Percentiles rank a stretch among this genome's conserved stretches.
Evolutionary conservation across 2,888 invertebrate genomes (phyloP).

Genomic region (Neocrepidodera transversa): DNA sequence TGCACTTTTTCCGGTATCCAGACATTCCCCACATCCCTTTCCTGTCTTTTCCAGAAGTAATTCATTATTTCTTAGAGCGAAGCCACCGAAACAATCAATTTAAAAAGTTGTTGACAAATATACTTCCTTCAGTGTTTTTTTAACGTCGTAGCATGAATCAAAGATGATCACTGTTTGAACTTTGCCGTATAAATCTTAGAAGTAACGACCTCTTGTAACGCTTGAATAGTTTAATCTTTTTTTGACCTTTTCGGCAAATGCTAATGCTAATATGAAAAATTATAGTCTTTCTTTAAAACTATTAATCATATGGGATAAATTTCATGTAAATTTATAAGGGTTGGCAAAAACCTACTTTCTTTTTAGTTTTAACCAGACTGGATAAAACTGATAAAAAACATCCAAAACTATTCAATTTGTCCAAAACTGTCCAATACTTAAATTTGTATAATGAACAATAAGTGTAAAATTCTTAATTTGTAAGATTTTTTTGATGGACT

Average conservation of each 20-base stretch:
- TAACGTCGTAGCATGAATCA: constrained; percentile 21
- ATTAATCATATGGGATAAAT: too few species aligned
- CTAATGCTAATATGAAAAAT: constrained; percentile 6
- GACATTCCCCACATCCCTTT: constrained; percentile 12
- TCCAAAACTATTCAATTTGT: too few species aligned
- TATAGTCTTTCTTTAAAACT: too few species aligned
- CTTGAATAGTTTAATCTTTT: constrained; percentile 7
- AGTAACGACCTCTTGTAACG: constrained; percentile 6
- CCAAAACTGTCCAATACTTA: too few species aligned
- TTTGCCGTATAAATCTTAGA: constrained; percentile 25
- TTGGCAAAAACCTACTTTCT: too few species aligned
- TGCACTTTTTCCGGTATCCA: constrained; percentile 12
- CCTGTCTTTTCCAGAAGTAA: constrained; percentile 15
- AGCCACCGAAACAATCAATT: constrained; percentile 28
- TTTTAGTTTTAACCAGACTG: too few species aligned
- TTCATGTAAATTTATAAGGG: too few species aligned
- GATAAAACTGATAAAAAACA: too few species aligned
- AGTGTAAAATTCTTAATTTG: too few species aligned
- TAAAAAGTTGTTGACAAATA: constrained; percentile 32
- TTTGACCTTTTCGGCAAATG: constrained; percentile 13
- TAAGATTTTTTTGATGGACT: too few species aligned
- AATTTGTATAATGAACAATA: too few species aligned
- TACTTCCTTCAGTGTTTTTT: constrained; percentile 16
- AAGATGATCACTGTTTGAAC: constrained; percentile 32
- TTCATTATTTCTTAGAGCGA: constrained; percentile 23